Base-by-base conservation (phyloP, 1,140 invertebrate genomes). In the Philaenus spumarius region DNA sequence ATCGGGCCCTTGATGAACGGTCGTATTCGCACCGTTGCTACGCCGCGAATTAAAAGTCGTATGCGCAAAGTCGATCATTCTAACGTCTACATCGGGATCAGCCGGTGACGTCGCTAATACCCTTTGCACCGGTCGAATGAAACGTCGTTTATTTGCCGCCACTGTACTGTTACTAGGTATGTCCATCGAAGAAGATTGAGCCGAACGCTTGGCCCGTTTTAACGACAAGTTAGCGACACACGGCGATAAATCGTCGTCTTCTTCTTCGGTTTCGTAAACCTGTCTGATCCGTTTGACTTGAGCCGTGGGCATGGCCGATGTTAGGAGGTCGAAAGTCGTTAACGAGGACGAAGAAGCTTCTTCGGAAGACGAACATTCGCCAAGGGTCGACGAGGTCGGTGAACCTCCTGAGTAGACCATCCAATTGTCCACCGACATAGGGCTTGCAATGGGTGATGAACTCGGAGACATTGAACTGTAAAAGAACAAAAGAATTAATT, bases 31-130 rank as follows among this genome's bases (percentile, higher is more conserved):
- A 22, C 69, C 70, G 45, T 75, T 74, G 0, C 59, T 34, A 7
- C 54, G 34, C 62, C 52, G 46, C 20, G 51, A 47, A 1, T 63
- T 61, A 69, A 85, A 89, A 30, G 84, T 87, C 0, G 93, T 91
- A 75, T 97, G 92, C 19, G 93, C 94, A 79, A 97, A 97, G 72
- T 97, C 95, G 60, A 97, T 96, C 79, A 97, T 90, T 62, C 91
- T 81, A 1, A 94, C 83, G 70, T 93, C 89, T 3, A 93, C 86
- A 35, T 77, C 69, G 0, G 78, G 63, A 17, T 60, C 55, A 5
- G 47, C 68, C n/a, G 68, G 56, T n/a, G n/a, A n/a, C 17, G 59
- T 30, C 9, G 26, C 3, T 30, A 30, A 30, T 30, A 30, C 26
- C 26, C 26, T 30, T 30, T 30, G 26, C 9, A 30, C 9, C 9